Evolutionary conservation across 2,888 invertebrate genomes (phyloP), one percentile per base, ranked within the genome.

Genomic region (Lucinisca nassula): DNA sequence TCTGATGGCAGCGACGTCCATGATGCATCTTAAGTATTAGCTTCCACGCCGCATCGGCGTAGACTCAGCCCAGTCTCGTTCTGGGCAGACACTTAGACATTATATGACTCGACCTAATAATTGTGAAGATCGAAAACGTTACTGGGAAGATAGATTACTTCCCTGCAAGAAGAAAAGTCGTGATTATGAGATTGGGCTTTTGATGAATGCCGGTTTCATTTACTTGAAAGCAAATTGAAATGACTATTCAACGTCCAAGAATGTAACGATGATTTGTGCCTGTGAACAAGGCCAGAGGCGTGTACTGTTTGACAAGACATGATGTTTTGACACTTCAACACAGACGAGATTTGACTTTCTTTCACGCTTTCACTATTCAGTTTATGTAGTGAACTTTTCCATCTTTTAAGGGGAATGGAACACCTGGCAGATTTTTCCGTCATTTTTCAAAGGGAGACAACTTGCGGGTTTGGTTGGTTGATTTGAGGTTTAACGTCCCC

Each of bases 201-300:
- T 35, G 35, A 67, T 67, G 35, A 67, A 67, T 67, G 35, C 61
- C 2, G 21, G 35, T 67, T 67, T 67, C 67, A 67, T 67, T 67
- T 67, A 12, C 67, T 67, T 35, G 67, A 10, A 67, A 35, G 67
- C 27, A 67, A 67, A 67, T 67, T 67, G 67, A 58, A 58, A 27
- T 58, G 27, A 17, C 45, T 45, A 45, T 45, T 45, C 45, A 45
- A 45, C 45, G 45, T 17, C 45, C 45, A 45, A 45, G 45, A 45
- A 45, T 45, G 17, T 45, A 17, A 45, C 8, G 8, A 45, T 45
- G 17, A 45, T 45, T 45, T 12, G 17, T 45, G 45, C 45, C 45
- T 8, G 17, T 8, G 17, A 45, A 12, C 45, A 45, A 45, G 8
- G 45, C 45, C 17, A 12, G 17, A 17, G 17, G 45, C 45, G 45